phyloP scores from a whole-genome alignment of 2,888 invertebrate species.

The Spicauda simplicius region DNA sequence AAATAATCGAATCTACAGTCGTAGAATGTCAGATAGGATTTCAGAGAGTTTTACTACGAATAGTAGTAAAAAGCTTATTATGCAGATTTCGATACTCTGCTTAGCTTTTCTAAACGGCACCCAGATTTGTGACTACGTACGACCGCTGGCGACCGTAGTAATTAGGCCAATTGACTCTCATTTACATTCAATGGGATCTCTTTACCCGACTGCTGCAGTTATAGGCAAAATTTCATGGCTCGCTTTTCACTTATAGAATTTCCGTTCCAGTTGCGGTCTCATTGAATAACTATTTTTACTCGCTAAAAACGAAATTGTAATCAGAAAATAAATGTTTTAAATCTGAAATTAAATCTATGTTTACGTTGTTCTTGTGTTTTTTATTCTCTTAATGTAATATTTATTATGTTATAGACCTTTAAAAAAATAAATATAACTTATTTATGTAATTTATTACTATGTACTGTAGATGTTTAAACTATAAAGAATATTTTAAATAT shows the following conservation, averaged over 20 bases:
- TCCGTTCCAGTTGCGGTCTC: background rate
- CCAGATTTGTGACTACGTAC: conserved; percentile 24
- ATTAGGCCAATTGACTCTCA: conserved; percentile 43
- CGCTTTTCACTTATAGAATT: conserved; percentile 36
- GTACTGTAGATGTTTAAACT: too few relatives aligned
- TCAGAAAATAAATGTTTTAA: background rate
- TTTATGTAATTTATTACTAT: too few relatives aligned
- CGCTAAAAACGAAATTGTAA: background rate
- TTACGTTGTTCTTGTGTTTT: too few relatives aligned
- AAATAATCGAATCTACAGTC: conserved; percentile 28
- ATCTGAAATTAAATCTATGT: too few relatives aligned
- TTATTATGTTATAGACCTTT: too few relatives aligned
- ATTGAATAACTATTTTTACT: conserved; percentile 23
- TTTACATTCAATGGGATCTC: conserved; percentile 41
- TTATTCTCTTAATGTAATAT: too few relatives aligned
- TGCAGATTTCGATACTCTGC: background rate
- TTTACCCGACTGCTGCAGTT: conserved; percentile 38
- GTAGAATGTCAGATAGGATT: conserved; percentile 1
- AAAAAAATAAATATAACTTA: too few relatives aligned
- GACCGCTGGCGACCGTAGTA: conserved; percentile 34
- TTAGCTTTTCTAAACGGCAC: conserved; percentile 20
- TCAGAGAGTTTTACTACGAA: background rate
- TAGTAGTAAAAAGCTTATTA: background rate
- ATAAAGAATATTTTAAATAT: too few relatives aligned
- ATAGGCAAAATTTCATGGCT: conserved; percentile 34